Percentiles rank a stretch among this genome's conserved stretches.
These are phyloP conservation scores for Montipora efflorescens DNA, from an alignment of 64 coral and sea anemone genomes.

Conservation along the genomic window DNA sequence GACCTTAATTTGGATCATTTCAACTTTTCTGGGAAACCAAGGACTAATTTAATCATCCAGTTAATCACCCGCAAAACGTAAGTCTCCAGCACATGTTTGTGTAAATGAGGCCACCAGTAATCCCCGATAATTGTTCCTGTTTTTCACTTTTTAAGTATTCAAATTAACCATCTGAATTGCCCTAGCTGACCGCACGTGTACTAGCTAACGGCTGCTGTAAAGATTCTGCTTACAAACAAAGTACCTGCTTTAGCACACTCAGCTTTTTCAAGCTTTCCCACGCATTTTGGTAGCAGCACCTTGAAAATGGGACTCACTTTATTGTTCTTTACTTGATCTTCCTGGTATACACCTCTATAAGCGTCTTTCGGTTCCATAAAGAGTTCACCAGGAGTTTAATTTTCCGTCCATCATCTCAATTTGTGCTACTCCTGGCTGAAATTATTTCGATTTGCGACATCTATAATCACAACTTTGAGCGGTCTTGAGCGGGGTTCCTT, in stretches of 20 bases:
- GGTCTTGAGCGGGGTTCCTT: too few species aligned
- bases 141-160: background rate
- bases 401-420: too few species aligned
- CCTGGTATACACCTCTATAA: too few species aligned
- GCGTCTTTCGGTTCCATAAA: too few species aligned
- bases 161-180: background rate
- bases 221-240: background rate
- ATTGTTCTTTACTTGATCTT: too few species aligned
- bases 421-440: too few species aligned
- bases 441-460: too few species aligned
- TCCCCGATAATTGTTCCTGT: background rate
- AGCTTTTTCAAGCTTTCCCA: background rate
- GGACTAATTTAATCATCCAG: background rate
- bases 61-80: background rate
- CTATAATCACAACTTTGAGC: too few species aligned
- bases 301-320: too few species aligned
- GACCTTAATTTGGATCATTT: too few species aligned
- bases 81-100: constrained; percentile 1
- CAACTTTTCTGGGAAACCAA: too few species aligned
- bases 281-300: background rate
- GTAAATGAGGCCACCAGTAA: constrained; percentile 33
- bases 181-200: background rate
- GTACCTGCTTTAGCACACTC: background rate
- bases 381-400: too few species aligned
- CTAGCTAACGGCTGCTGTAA: background rate